These are phyloP conservation scores for Drosophila rubida DNA, from an alignment of 2,888 invertebrate species.

Conservation along the genomic window DNA sequence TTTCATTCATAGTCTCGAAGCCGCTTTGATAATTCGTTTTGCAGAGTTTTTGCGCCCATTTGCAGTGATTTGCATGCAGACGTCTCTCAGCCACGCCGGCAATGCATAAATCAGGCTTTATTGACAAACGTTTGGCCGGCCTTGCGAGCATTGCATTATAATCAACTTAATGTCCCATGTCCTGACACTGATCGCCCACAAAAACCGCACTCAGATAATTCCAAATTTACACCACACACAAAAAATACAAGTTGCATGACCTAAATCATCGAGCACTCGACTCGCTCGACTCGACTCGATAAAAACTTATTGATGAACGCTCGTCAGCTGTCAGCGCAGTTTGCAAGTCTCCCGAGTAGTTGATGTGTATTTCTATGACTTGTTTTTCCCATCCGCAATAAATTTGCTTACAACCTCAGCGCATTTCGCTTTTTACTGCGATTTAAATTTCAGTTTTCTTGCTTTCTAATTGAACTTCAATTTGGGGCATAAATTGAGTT, in stretches of 20 bases:
- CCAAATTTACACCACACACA: neutral
- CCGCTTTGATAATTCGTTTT: conserved; percentile 58
- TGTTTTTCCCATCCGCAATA: conserved; percentile 6
- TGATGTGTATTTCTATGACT: conserved; percentile 7
- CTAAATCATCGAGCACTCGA: too few species aligned
- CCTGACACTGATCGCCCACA: conserved; percentile 33
- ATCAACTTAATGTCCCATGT: conserved; percentile 21
- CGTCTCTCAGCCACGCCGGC: conserved; percentile 3
- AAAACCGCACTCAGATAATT: conserved; percentile 3
- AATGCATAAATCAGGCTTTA: conserved; percentile 31
- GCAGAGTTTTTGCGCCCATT: conserved; percentile 45
- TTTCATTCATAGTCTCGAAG: conserved; percentile 37
- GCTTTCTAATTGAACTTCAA: neutral
- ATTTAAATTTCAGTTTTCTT: too few species aligned
- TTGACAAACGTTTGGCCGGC: conserved; percentile 25
- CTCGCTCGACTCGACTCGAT: too few species aligned
- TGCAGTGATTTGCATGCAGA: conserved; percentile 51
- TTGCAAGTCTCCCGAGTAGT: neutral
- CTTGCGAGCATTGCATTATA: conserved; percentile 35
- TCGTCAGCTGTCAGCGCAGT: conserved; percentile 24
- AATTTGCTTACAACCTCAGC: conserved; percentile 10
- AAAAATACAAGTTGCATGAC: conserved; percentile 5
- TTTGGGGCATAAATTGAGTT: neutral
- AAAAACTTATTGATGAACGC: conserved; percentile 37
- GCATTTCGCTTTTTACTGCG: conserved; percentile 1